Percentiles rank a stretch among this genome's conserved stretches.
Conservation (phyloP, 2,797 vertebrate species). For the Petrocephalus schoutedeni region DNA sequence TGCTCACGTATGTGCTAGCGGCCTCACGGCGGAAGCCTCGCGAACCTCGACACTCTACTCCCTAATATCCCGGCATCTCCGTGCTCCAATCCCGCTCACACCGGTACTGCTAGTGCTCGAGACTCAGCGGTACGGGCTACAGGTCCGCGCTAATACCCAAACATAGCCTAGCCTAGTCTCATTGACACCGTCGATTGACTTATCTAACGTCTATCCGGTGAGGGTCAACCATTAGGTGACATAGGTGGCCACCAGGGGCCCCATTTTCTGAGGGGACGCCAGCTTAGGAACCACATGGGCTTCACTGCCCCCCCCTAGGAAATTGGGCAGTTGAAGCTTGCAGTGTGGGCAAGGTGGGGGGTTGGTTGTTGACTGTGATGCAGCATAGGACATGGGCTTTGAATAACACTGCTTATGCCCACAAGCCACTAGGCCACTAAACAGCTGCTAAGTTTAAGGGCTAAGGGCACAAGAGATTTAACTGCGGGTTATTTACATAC, state of each 20-base stretch:
- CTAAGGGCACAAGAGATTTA: neutral
- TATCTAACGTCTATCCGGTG: too few relatives aligned
- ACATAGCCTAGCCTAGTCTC: too few relatives aligned
- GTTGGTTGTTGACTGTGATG: neutral
- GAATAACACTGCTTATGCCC: neutral
- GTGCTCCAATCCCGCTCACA: neutral
- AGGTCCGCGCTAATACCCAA: too few relatives aligned
- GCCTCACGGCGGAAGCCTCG: neutral
- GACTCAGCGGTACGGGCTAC: too few relatives aligned
- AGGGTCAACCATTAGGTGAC: too few relatives aligned
- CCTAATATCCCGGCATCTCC: neutral
- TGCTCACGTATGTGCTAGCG: neutral
- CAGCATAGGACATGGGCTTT: neutral
- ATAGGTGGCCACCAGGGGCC: neutral
- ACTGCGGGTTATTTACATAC: neutral
- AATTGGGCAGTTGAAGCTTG: neutral
- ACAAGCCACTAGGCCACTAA: neutral
- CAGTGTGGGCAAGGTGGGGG: neutral
- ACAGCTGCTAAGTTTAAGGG: neutral
- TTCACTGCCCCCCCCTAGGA: neutral
- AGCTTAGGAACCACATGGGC: neutral
- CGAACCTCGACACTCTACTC: too few relatives aligned
- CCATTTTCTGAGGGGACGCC: neutral
- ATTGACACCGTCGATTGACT: too few relatives aligned
- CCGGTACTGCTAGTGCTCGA: too few relatives aligned